Base-by-base conservation (phyloP, 2,797 vertebrate genomes). In the Danio aesculapii region DNA sequence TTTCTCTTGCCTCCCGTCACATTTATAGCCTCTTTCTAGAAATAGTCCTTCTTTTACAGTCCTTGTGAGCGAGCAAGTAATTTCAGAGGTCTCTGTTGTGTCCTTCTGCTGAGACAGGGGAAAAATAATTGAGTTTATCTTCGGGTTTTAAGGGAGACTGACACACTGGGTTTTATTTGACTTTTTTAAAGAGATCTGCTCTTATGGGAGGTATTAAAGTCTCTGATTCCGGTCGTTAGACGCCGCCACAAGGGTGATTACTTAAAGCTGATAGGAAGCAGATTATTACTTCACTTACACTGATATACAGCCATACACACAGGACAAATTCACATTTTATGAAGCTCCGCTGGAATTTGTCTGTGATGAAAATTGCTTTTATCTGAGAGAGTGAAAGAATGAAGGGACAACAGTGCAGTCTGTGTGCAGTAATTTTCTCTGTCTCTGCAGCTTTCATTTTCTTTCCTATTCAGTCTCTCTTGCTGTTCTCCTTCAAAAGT, bases 1-100 rank as follows among this genome's bases (percentile, higher is more conserved):
- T 76, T 73, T 72, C 58, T 83, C 74, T 84, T 52, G 46, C 53
- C 46, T 47, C 97, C 95, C 93, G 88, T 92, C 91, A 94, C 96
- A 98, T 98, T 98, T 98, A 99, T 96, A 92, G 93, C 92, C 77
- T 94, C 90, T 96, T 96, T 95, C 94, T 93, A 95, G 94, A 96
- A 97, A 98, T 96, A 94, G 94, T 95, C 95, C 95, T 95, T 94
- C 30, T 97, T 98, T 98, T 97, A 97, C 96, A 97, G 92, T 96
- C 95, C 96, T 88, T 88, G 91, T 66, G 59, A 46, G 78, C 6
- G 94, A 94, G 95, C 95, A 95, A 97, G 95, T 97, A 96, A 96
- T 94, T 95, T 94, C 95, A 94, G 93, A 87, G 90, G 75, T 87
- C 91, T 94, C 91, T 69, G 81, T 84, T 95, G 93, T 94, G 93